A percentile compares a stretch with the other conserved stretches of the same genome.
phyloP scores from a whole-genome alignment of 2,888 invertebrate genomes.

The Drosophila phalerata region DNA sequence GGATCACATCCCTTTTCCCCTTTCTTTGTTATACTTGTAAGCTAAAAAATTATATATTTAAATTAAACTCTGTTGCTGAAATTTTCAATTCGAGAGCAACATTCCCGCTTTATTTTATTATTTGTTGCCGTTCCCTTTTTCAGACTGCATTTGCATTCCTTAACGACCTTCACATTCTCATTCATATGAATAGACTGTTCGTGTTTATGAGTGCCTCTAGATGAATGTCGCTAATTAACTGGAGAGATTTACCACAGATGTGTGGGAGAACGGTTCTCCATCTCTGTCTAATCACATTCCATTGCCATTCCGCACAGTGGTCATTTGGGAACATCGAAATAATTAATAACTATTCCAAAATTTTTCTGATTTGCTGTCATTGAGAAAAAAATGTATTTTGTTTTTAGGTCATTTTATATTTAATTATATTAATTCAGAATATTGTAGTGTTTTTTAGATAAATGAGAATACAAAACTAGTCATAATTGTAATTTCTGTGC shows the following conservation, averaged over 20 bases:
- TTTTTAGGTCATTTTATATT: too few relatives aligned
- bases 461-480: too few relatives aligned
- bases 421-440: too few relatives aligned
- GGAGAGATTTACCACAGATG: background rate
- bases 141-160: conserved; percentile 27
- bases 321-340: too few relatives aligned
- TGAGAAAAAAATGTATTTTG: too few relatives aligned
- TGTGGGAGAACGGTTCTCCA: background rate
- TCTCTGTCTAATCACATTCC: conserved; percentile 28
- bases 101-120: conserved; percentile 30
- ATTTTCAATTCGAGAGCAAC: conserved; percentile 1
- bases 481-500: too few relatives aligned
- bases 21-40: background rate
- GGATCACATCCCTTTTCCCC: conserved; percentile 1
- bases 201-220: conserved; percentile 9
- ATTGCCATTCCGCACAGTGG: conserved; percentile 11
- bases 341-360: too few relatives aligned
- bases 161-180: conserved; percentile 18
- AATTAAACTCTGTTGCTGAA: conserved; percentile 43
- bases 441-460: too few relatives aligned
- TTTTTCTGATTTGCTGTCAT: too few relatives aligned
- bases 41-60: conserved; percentile 61
- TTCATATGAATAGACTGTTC: conserved; percentile 12
- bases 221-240: conserved; percentile 64
- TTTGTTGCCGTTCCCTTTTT: background rate